phyloP scores from a whole-genome alignment of 1,140 invertebrate genomes.

The Leptinotarsa defecta region DNA sequence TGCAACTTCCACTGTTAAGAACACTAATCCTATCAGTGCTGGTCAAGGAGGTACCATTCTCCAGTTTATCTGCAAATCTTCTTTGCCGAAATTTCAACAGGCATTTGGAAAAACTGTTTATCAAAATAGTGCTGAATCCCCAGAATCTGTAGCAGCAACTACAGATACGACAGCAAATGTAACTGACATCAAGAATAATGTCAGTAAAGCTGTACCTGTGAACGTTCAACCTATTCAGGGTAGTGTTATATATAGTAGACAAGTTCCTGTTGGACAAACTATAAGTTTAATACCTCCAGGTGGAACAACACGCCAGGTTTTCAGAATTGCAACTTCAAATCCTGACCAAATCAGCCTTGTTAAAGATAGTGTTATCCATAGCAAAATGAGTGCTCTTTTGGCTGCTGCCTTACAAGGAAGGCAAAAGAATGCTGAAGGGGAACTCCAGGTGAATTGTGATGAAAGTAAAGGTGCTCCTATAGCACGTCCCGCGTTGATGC shows the following conservation, averaged over 20 bases:
- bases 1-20: slow-evolving; percentile 26
- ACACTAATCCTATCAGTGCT: slow-evolving; percentile 33
- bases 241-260: slow-evolving; percentile 65
- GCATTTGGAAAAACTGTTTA: slow-evolving; percentile 72
- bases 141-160: slow-evolving; percentile 15
- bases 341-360: slow-evolving; percentile 54
- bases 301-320: slow-evolving; percentile 49
- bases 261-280: slow-evolving; percentile 65
- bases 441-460: slow-evolving; percentile 48
- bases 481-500: slow-evolving; percentile 53
- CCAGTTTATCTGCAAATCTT: slow-evolving; percentile 63
- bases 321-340: slow-evolving; percentile 53
- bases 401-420: slow-evolving; percentile 55
- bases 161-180: slow-evolving; percentile 36
- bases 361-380: slow-evolving; percentile 56
- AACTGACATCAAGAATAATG: slow-evolving; percentile 45
- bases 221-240: slow-evolving; percentile 63
- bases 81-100: slow-evolving; percentile 77
- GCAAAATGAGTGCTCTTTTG: slow-evolving; percentile 57
- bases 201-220: slow-evolving; percentile 45
- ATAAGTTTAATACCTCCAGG: slow-evolving; percentile 63
- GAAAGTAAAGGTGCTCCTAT: slow-evolving; percentile 42
- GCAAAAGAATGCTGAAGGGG: slow-evolving; percentile 48
- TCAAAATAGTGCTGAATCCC: slow-evolving; percentile 50
- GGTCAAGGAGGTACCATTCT: slow-evolving; percentile 50